Percentiles rank a stretch among this genome's conserved stretches.
Conservation (phyloP, 2,888 invertebrate species). For the Blastobasis adustella region DNA sequence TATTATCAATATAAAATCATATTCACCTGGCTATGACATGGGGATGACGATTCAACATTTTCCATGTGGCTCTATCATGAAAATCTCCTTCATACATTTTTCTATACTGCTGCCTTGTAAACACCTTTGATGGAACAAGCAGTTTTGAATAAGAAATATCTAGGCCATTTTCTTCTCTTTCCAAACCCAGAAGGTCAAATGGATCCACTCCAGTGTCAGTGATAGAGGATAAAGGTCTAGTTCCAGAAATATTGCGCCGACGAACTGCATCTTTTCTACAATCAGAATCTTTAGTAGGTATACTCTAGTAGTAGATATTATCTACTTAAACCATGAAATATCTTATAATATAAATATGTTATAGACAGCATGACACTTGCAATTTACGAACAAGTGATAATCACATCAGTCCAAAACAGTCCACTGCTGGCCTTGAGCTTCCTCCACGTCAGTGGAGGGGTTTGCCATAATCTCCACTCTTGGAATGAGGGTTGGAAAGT, state of each 20-base stretch:
- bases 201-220: conserved; percentile 90
- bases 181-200: conserved; percentile 88
- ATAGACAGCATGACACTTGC: no score
- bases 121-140: conserved; percentile 81
- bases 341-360: no score
- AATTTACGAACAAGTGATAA: no score
- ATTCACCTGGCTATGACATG: conserved; percentile 76
- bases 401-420: no score
- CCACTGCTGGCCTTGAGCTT: no score
- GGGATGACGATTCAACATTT: conserved; percentile 58
- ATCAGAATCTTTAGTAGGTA: conserved; percentile 48
- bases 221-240: conserved; percentile 87
- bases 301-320: no score
- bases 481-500: no score
- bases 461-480: no score
- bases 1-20: background rate
- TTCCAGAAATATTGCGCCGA: conserved; percentile 87
- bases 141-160: conserved; percentile 93
- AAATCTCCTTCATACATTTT: conserved; percentile 67
- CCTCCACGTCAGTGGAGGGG: no score
- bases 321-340: no score
- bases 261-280: conserved; percentile 82
- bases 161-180: conserved; percentile 89
- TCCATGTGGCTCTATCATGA: conserved; percentile 58
- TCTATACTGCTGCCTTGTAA: conserved; percentile 59